Conservation (phyloP, 2,888 invertebrate genomes). For the Zhuqinia jingwanae region DNA sequence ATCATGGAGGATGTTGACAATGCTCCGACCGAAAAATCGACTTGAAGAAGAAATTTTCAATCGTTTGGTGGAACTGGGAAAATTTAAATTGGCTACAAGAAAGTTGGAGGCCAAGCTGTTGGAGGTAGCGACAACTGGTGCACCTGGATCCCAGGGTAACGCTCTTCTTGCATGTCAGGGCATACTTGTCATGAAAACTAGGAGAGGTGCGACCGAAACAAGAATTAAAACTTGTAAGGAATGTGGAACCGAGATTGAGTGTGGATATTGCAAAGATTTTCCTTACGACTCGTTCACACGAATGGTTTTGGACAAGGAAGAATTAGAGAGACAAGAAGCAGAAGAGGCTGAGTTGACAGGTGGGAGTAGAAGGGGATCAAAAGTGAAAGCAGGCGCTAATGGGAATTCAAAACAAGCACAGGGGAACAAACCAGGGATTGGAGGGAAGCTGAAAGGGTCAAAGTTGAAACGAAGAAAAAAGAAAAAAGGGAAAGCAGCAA, state of each 20-base stretch:
- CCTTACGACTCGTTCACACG: constrained; percentile 84
- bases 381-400: constrained; percentile 42
- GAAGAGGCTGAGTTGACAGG: constrained; percentile 79
- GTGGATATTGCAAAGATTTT: constrained; percentile 83
- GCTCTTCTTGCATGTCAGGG: constrained; percentile 71
- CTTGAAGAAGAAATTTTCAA: constrained; percentile 94
- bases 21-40: constrained; percentile 91
- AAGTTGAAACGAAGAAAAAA: constrained; percentile 72
- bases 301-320: constrained; percentile 80
- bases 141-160: constrained; percentile 70
- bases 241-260: constrained; percentile 93
- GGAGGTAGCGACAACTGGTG: constrained; percentile 58
- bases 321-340: constrained; percentile 74
- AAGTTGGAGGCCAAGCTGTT: constrained; percentile 74
- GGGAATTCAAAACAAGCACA: constrained; percentile 26
- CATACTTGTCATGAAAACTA: constrained; percentile 75
- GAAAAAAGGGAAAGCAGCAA: constrained; percentile 63
- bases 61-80: constrained; percentile 81
- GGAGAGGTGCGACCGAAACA: constrained; percentile 76
- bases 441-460: constrained; percentile 78
- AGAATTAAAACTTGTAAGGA: constrained; percentile 84
- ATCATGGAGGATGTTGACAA: constrained; percentile 96
- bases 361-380: constrained; percentile 52
- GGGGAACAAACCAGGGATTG: constrained; percentile 45
- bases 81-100: constrained; percentile 73